A percentile compares a stretch with the other conserved stretches of the same genome.
phyloP scores from a whole-genome alignment of 1,140 invertebrate genomes.

The Leptopilina clavipes region DNA sequence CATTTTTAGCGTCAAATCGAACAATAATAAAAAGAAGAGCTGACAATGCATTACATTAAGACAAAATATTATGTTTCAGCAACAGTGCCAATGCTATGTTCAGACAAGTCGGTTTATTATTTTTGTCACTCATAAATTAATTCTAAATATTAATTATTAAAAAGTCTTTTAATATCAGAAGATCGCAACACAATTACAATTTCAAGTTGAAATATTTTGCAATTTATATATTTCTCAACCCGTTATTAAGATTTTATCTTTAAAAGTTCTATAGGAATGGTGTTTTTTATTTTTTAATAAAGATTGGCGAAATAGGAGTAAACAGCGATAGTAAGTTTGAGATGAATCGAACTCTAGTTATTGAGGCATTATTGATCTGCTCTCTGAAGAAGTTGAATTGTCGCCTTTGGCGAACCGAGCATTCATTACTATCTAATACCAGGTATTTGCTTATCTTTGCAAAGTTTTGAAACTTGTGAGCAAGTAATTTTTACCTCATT shows the following conservation, averaged over 20 bases:
- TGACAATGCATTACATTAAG: too few species aligned
- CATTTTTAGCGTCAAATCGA: too few species aligned
- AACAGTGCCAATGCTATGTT: too few species aligned
- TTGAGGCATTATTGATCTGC: conserved; percentile 11
- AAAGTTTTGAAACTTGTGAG: background rate
- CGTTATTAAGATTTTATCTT: conserved; percentile 39
- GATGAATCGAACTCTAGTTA: background rate
- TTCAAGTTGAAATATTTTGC: too few species aligned
- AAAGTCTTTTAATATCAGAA: too few species aligned
- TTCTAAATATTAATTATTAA: too few species aligned
- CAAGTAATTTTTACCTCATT: background rate
- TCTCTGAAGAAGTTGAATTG: conserved; percentile 27
- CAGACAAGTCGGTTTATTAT: too few species aligned
- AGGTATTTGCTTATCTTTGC: background rate
- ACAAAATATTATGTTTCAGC: too few species aligned
- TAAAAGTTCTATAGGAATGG: conserved; percentile 42
- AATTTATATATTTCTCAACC: background rate
- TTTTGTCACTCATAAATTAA: too few species aligned
- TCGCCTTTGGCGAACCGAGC: background rate
- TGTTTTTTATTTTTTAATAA: background rate
- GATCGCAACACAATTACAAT: background rate
- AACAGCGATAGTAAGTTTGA: conserved; percentile 20
- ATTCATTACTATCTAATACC: conserved; percentile 12
- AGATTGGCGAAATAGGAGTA: background rate
- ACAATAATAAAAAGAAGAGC: too few species aligned